A percentile compares a stretch with the other conserved stretches of the same genome.
Conservation (phyloP, 2,797 vertebrate genomes). For the Fringilla coelebs region DNA sequence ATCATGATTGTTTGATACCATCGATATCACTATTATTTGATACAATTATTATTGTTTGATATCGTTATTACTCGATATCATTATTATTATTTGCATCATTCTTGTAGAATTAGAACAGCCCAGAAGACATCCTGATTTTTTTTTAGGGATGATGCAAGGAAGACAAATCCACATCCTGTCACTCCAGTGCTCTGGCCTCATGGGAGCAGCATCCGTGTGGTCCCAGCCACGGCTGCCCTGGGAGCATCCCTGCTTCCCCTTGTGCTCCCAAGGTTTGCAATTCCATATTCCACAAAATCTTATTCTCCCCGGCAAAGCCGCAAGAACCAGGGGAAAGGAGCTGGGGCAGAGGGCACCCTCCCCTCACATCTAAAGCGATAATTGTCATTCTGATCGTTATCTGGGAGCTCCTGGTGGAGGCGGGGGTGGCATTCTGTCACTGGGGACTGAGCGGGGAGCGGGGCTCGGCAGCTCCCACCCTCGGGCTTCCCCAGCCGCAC, state of each 20-base stretch:
- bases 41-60: background rate
- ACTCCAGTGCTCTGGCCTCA: fast-evolving
- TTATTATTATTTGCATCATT: background rate
- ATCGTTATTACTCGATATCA: background rate
- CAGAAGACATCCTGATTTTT: background rate
- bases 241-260: background rate
- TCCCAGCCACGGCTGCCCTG: fast-evolving
- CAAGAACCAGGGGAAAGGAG: fast-evolving
- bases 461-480: background rate
- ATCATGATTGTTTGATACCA: background rate
- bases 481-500: background rate
- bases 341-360: background rate
- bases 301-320: fast-evolving
- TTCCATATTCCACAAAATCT: background rate
- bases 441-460: background rate
- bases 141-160: background rate
- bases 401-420: background rate
- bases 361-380: fast-evolving
- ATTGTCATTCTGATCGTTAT: background rate
- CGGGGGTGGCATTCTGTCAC: background rate
- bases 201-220: fast-evolving
- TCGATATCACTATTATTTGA: background rate
- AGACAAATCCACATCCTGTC: fast-evolving
- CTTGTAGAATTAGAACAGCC: background rate
- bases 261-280: background rate